phyloP scores from a whole-genome alignment of 1,140 invertebrate genomes.

The Brachionus plicatilis region DNA sequence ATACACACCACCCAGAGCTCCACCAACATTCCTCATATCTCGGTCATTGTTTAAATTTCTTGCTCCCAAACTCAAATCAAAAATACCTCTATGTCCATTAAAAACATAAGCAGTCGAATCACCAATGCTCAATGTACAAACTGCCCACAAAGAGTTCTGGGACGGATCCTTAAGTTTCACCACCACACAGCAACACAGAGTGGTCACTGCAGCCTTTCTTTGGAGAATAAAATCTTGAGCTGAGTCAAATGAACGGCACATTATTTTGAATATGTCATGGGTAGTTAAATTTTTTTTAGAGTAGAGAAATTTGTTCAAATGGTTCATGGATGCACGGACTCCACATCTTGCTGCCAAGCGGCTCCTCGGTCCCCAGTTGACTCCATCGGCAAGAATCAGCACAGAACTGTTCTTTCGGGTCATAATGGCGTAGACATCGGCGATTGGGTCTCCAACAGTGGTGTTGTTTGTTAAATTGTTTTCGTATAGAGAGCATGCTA shows the following conservation, averaged over 20 bases:
- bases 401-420: constrained; percentile 72
- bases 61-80: constrained; percentile 72
- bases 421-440: constrained; percentile 79
- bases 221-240: constrained; percentile 80
- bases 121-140: constrained; percentile 83
- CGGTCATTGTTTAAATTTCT: constrained; percentile 80
- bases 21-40: constrained; percentile 83
- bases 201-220: constrained; percentile 78
- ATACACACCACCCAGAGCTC: constrained; percentile 80
- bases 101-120: constrained; percentile 83
- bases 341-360: constrained; percentile 79
- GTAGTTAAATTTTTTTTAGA: constrained; percentile 50
- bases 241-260: constrained; percentile 76
- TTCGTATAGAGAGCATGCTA: constrained; percentile 23
- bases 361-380: constrained; percentile 86
- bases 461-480: constrained; percentile 3
- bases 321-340: constrained; percentile 76
- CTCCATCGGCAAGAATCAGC: constrained; percentile 79
- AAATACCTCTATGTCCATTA: constrained; percentile 67
- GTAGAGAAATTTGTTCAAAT: constrained; percentile 73
- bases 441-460: constrained; percentile 71
- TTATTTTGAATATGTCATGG: constrained; percentile 71
- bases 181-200: constrained; percentile 72
- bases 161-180: constrained; percentile 60
- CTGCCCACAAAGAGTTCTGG: constrained; percentile 48